Conservation (phyloP, 2,888 invertebrate species). For the Listrodromus nycthemerus region DNA sequence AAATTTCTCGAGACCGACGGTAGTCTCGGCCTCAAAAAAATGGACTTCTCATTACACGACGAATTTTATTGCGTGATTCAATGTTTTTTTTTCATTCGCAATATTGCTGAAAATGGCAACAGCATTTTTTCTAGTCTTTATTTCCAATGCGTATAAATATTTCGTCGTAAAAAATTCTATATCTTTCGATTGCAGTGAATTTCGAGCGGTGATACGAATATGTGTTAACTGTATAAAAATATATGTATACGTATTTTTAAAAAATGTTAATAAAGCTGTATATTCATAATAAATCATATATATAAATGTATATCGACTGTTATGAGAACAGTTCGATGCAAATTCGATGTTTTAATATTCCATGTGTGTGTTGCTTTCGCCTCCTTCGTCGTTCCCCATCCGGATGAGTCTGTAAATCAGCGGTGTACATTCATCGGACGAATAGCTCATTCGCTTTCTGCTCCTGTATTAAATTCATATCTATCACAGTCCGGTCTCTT, state of each 20-base stretch:
- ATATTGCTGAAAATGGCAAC: background rate
- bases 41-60: background rate
- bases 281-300: conserved; percentile 13
- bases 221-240: background rate
- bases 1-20: background rate
- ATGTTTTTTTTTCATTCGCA: background rate
- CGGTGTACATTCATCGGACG: conserved; percentile 6
- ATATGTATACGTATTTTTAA: too few species aligned
- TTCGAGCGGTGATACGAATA: conserved; percentile 19
- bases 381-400: background rate
- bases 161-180: background rate
- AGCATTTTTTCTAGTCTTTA: background rate
- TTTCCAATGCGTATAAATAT: background rate
- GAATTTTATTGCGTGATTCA: background rate
- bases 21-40: too few species aligned
- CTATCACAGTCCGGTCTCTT: background rate
- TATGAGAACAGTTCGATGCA: background rate
- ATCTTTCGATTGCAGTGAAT: background rate
- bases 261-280: conserved; percentile 13
- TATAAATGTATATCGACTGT: conserved; percentile 15
- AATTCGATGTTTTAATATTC: conserved; percentile 24
- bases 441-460: background rate
- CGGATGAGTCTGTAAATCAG: background rate
- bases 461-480: background rate
- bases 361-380: conserved; percentile 1